These are phyloP conservation scores for Eupeodes latifasciatus DNA, from an alignment of 2,888 invertebrate genomes.

Conservation along the genomic window DNA sequence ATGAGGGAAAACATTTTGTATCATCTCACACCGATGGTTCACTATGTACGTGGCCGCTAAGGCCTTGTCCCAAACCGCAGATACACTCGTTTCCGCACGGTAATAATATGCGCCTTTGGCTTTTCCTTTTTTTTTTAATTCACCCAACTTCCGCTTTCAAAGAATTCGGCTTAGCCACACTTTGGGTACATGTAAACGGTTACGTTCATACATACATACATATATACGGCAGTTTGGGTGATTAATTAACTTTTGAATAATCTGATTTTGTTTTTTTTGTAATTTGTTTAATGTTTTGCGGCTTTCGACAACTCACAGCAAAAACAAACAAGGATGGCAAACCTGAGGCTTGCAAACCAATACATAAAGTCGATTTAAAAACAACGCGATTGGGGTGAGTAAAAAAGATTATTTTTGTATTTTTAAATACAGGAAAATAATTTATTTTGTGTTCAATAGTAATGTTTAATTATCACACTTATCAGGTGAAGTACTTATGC, in stretches of 20 bases:
- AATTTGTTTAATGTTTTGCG: conserved; percentile 24
- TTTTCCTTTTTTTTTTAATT: background rate
- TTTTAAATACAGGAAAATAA: background rate
- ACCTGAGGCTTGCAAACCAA: conserved; percentile 96
- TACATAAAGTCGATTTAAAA: conserved; percentile 98
- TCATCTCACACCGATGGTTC: conserved; percentile 98
- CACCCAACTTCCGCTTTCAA: background rate
- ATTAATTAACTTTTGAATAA: conserved; percentile 71
- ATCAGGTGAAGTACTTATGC: background rate
- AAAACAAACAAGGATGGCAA: conserved; percentile 97
- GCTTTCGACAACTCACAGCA: conserved; percentile 86
- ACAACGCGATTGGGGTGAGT: conserved; percentile 92
- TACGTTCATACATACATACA: too few relatives aligned
- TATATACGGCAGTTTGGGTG: conserved; percentile 29
- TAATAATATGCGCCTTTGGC: conserved; percentile 85
- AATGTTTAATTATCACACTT: background rate
- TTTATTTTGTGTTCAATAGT: background rate
- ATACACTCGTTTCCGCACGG: conserved; percentile 96
- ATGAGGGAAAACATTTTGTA: conserved; percentile 99
- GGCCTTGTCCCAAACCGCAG: conserved; percentile 90
- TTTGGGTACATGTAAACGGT: background rate
- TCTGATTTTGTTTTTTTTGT: conserved; percentile 26
- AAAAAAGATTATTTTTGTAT: background rate
- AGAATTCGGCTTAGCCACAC: background rate
- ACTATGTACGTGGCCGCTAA: conserved; percentile 95